Percentiles rank a stretch among this genome's conserved stretches.
Conservation (phyloP, 1,140 invertebrate genomes). For the Neodiprion fabricii region DNA sequence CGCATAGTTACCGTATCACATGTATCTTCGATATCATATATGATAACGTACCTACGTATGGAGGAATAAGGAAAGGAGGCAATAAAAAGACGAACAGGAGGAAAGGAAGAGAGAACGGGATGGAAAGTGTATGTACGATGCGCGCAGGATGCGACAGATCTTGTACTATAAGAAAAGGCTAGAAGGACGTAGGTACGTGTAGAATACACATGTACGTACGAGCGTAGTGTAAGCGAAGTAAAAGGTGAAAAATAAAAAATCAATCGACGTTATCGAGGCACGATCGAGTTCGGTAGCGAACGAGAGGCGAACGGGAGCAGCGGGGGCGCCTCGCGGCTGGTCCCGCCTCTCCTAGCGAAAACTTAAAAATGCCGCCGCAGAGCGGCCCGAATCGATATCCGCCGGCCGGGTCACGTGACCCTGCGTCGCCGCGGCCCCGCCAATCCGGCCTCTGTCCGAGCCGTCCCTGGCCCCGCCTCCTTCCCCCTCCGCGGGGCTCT, state of each 20-base stretch:
- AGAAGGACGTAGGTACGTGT: not conserved
- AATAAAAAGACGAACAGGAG: too few species aligned
- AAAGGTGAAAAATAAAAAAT: slow-evolving; percentile 8
- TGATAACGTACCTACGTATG: not conserved
- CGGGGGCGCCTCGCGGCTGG: slow-evolving; percentile 39
- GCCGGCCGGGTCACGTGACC: slow-evolving; percentile 67
- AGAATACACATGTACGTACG: not conserved
- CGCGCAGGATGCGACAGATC: not conserved
- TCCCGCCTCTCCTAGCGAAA: slow-evolving; percentile 55
- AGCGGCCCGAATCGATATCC: slow-evolving; percentile 76
- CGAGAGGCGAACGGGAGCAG: slow-evolving; percentile 12
- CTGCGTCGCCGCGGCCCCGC: slow-evolving; percentile 56
- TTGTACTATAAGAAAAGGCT: not conserved
- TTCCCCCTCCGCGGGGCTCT: slow-evolving; percentile 29
- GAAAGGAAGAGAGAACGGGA: too few species aligned
- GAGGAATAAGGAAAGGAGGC: too few species aligned
- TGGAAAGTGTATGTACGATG: too few species aligned
- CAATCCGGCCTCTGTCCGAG: slow-evolving; percentile 38
- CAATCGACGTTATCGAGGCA: slow-evolving; percentile 17
- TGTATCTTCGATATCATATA: not conserved
- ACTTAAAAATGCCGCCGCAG: slow-evolving; percentile 82
- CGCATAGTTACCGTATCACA: not conserved
- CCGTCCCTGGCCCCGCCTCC: slow-evolving; percentile 29
- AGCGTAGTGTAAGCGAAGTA: not conserved
- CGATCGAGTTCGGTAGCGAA: slow-evolving; percentile 20